Percentiles rank a stretch among this genome's conserved stretches.
Conservation (phyloP, 2,888 invertebrate species). For the Pollenia amentaria region DNA sequence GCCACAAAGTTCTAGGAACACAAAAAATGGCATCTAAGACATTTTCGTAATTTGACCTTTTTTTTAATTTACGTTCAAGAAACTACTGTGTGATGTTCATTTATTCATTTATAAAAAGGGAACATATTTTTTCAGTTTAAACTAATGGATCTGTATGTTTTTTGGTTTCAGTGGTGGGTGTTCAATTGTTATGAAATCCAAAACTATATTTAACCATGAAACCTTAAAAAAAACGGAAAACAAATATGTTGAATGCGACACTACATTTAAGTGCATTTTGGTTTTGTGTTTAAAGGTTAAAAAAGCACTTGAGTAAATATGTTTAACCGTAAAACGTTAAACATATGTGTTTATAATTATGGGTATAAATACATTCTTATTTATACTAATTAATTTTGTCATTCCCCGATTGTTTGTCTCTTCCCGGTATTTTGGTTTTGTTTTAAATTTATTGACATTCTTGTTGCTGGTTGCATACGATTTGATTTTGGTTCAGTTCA, state of each 20-base stretch:
- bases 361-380: background rate
- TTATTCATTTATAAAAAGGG: background rate
- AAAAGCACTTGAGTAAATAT: conserved; percentile 52
- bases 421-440: conserved; percentile 35
- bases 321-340: background rate
- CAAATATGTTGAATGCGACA: conserved; percentile 38
- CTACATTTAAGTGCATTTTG: background rate
- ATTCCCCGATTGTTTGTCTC: conserved; percentile 12
- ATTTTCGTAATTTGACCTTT: conserved; percentile 50
- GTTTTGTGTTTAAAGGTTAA: conserved; percentile 38
- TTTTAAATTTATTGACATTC: conserved; percentile 37
- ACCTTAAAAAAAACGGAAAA: background rate
- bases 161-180: conserved; percentile 44
- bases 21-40: background rate
- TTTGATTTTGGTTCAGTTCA: conserved; percentile 3
- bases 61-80: background rate
- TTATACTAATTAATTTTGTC: background rate
- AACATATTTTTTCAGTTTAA: conserved; percentile 16
- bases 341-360: background rate
- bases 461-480: conserved; percentile 19
- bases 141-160: background rate
- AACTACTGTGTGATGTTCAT: conserved; percentile 5
- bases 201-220: conserved; percentile 49
- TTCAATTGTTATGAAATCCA: conserved; percentile 51
- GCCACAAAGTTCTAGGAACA: background rate